Conservation (phyloP, 2,113 vertebrate genomes). For the Spermophilus dauricus region DNA sequence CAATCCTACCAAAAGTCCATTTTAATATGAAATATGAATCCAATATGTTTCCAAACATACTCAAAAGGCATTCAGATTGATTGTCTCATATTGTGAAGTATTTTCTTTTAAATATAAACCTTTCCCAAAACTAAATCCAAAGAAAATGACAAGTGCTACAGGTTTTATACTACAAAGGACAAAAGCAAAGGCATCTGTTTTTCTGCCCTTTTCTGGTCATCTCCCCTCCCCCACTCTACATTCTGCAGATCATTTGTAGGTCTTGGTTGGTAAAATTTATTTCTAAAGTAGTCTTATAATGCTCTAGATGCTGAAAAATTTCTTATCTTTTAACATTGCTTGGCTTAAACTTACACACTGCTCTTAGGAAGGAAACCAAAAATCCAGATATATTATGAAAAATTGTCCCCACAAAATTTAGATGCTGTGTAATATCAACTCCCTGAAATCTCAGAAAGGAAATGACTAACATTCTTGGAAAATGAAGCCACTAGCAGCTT, state of each 20-base stretch:
- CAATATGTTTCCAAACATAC: slow-evolving; percentile 68
- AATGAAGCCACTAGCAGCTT: slow-evolving; percentile 89
- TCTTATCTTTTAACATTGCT: too few species aligned
- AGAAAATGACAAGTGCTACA: slow-evolving; percentile 65
- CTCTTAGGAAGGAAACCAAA: too few species aligned
- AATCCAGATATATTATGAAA: too few species aligned
- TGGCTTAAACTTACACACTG: too few species aligned
- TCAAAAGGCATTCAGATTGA: slow-evolving; percentile 55
- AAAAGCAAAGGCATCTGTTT: slow-evolving; percentile 75
- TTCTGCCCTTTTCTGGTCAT: slow-evolving; percentile 46
- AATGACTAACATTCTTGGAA: slow-evolving; percentile 94
- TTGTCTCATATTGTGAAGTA: neutral
- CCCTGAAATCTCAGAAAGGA: slow-evolving; percentile 88
- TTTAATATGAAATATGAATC: too few species aligned
- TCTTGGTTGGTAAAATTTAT: slow-evolving; percentile 65
- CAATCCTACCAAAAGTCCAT: too few species aligned
- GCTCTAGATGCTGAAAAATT: too few species aligned
- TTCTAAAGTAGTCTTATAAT: slow-evolving; percentile 3
- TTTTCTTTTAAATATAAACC: slow-evolving; percentile 54
- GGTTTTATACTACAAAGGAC: slow-evolving; percentile 74
- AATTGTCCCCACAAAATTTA: too few species aligned
- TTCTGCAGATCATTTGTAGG: slow-evolving; percentile 46
- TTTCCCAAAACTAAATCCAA: slow-evolving; percentile 65
- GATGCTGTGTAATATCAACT: too few species aligned
- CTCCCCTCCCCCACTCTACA: slow-evolving; percentile 74